Base-by-base conservation (phyloP, 2,888 invertebrate species). In the Polydrusus tereticollis region DNA sequence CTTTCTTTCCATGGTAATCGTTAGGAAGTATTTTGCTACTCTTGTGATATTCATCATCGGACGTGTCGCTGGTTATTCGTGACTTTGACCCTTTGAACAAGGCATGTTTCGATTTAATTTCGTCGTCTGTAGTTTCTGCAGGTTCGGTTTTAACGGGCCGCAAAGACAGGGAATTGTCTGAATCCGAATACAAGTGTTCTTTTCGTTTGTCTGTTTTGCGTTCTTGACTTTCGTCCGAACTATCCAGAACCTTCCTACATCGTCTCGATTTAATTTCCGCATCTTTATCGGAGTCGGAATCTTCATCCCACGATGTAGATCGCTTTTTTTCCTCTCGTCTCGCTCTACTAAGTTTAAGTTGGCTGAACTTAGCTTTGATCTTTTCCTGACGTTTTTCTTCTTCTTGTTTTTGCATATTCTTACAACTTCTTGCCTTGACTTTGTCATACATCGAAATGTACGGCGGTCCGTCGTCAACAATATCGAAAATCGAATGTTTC, bases 361-460 rank as follows among this genome's bases (percentile, higher is more conserved):
- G 94, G 78, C 92, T 93, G 82, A 96, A 96, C 85, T 96, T 95
- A 7, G 96, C 95, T 85, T 96, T 94, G 63, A 94, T 91, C 82
- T 95, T 95, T 83, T 93, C 92, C 83, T 92, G 92, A 0, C 93
- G 89, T 83, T 95, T 95, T 85, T 95, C 94, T 84, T 96, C 95
- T 82, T 94, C 94, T 82, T 95, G 92, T 82, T 95, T 95, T 83
- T 95, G 94, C 93, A 95, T 94, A 84, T 96, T 96, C 85, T 96
- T 96, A 80, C 95, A 96, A 21, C 96, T 96, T 43, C 96, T 90
- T 2, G 96, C 96, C 85, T 97, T 97, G 0, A 97, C 96, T 86
- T 98, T 98, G 83, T 98, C 98, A 84, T 98, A 98, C 98, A 98
- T 98, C 8, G 97, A 97, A 72, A 97, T 95, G 83, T 96, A 97